A percentile compares a stretch with the other conserved stretches of the same genome.
Evolutionary conservation across 2,113 vertebrate species (phyloP).

Genomic region (Indicator maculatus): DNA sequence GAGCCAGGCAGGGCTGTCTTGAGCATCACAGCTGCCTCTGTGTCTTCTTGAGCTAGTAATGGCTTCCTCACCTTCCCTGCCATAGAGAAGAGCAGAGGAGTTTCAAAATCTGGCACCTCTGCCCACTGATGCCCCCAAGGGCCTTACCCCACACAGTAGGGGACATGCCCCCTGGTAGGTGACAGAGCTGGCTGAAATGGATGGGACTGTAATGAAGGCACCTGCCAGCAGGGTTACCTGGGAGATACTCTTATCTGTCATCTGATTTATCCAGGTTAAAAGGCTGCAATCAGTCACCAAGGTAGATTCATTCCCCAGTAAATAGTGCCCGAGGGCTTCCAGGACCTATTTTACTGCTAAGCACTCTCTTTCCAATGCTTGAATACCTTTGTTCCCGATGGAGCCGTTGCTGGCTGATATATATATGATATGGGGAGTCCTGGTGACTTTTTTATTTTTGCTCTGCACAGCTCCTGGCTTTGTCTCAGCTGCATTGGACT

Average conservation of each 20-base stretch:
- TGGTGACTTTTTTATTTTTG: conserved; percentile 58
- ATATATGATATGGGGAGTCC: conserved; percentile 69
- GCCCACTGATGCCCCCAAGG: background rate
- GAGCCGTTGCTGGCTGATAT: conserved; percentile 69
- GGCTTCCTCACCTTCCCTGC: background rate
- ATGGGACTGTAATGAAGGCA: conserved; percentile 33
- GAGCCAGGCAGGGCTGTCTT: background rate
- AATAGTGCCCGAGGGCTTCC: conserved; percentile 68
- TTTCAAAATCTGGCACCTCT: background rate
- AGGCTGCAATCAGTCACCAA: conserved; percentile 70
- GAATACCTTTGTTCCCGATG: conserved; percentile 68
- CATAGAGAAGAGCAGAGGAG: background rate
- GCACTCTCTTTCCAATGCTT: conserved; percentile 73
- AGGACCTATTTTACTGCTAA: conserved; percentile 75
- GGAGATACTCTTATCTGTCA: conserved; percentile 62
- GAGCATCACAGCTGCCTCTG: background rate
- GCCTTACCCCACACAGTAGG: background rate
- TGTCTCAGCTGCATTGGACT: background rate
- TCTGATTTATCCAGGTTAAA: conserved; percentile 75
- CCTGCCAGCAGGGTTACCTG: conserved; percentile 59
- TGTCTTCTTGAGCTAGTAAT: background rate
- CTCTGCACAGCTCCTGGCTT: conserved; percentile 60
- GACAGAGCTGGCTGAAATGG: conserved; percentile 37
- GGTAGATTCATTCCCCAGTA: conserved; percentile 70
- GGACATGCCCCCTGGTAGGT: background rate